A percentile compares a stretch with the other conserved stretches of the same genome.
Evolutionary conservation across 2,888 invertebrate genomes (phyloP).

Genomic region (Leptinotarsa rubiginosa): DNA sequence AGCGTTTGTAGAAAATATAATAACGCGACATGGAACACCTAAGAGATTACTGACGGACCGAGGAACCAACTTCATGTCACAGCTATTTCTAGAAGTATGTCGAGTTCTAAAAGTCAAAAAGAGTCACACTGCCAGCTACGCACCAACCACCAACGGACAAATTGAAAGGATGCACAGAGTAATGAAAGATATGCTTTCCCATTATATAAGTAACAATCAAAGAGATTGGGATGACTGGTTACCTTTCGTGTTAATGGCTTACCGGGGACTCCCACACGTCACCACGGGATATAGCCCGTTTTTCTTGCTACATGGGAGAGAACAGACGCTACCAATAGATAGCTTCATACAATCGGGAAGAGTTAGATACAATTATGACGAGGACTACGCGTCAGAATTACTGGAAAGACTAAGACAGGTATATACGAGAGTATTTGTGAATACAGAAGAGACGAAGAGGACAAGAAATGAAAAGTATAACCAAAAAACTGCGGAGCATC

Average conservation of each 20-base stretch:
- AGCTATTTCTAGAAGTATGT: conserved; percentile 49
- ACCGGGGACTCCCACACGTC: neutral
- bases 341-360: conserved; percentile 37
- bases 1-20: conserved; percentile 49
- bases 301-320: conserved; percentile 47
- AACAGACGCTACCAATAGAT: conserved; percentile 41
- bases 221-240: neutral
- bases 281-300: conserved; percentile 44
- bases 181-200: neutral
- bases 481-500: no score
- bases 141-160: conserved; percentile 54
- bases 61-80: conserved; percentile 51
- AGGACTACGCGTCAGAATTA: neutral
- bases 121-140: conserved; percentile 52
- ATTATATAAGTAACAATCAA: neutral
- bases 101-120: conserved; percentile 49
- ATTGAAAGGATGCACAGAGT: conserved; percentile 43
- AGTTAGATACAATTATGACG: neutral
- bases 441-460: no score
- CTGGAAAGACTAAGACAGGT: neutral
- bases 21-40: conserved; percentile 52
- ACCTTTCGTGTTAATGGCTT: neutral
- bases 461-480: no score
- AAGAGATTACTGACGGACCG: conserved; percentile 52
- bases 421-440: no score